These are phyloP conservation scores for Euzophera pinguis DNA, from an alignment of 2,888 invertebrate genomes.

Conservation along the genomic window DNA sequence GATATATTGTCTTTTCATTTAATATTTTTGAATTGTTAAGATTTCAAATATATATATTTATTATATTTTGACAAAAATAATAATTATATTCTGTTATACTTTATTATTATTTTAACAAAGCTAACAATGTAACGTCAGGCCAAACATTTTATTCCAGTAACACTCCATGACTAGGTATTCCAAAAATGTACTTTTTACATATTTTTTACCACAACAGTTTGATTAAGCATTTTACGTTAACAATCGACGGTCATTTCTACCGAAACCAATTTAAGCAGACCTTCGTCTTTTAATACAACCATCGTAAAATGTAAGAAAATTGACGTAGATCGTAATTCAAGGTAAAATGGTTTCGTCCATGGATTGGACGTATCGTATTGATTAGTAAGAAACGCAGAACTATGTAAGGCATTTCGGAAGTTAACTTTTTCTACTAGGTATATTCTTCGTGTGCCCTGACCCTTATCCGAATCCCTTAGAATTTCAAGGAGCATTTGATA, in stretches of 20 bases:
- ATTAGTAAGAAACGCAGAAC: constrained; percentile 47
- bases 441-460: constrained; percentile 20
- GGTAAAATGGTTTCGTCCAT: constrained; percentile 20
- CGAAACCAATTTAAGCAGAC: constrained; percentile 28
- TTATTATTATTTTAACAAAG: background rate
- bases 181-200: constrained; percentile 29
- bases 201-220: constrained; percentile 31
- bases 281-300: constrained; percentile 11
- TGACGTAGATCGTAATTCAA: constrained; percentile 21
- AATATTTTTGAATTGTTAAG: too few species aligned
- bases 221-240: constrained; percentile 47
- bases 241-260: constrained; percentile 42
- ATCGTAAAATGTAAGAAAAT: constrained; percentile 11
- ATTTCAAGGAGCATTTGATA: constrained; percentile 9
- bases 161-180: constrained; percentile 20
- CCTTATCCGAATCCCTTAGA: constrained; percentile 14
- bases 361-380: constrained; percentile 40
- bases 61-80: background rate
- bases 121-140: constrained; percentile 3
- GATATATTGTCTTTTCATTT: too few species aligned
- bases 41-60: too few species aligned
- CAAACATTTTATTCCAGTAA: background rate
- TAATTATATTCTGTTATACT: background rate
- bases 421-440: constrained; percentile 25
- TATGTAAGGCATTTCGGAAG: constrained; percentile 56